phyloP scores from a whole-genome alignment of 30 jellyfish, hydroid and myxozoan species.

The Mastigias papua region DNA sequence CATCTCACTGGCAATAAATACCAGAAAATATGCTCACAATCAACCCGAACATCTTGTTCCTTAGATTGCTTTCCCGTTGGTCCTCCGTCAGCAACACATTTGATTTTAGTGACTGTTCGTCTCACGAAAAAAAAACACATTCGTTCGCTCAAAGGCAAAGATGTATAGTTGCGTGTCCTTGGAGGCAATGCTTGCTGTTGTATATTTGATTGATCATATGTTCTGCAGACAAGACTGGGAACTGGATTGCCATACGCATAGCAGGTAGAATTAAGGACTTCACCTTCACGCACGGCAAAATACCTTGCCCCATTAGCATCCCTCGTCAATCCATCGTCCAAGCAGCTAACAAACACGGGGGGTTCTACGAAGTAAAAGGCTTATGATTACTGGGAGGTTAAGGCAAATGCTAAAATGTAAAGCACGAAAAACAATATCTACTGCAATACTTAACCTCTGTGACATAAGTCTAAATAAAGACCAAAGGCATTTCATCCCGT shows the following conservation, averaged over 20 bases:
- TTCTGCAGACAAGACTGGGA: conserved; percentile 1
- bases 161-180: background rate
- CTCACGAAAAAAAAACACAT: background rate
- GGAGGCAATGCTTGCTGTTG: background rate
- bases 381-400: no score
- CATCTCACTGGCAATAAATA: no score
- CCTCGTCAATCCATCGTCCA: background rate
- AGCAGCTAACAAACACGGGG: background rate
- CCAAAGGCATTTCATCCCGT: no score
- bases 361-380: background rate
- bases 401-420: no score
- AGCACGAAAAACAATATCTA: no score
- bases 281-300: background rate
- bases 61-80: background rate
- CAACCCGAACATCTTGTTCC: background rate
- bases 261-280: conserved; percentile 5
- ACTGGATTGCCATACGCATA: conserved; percentile 17
- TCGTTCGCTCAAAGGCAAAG: background rate
- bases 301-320: no score
- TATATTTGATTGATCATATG: background rate
- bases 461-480: no score
- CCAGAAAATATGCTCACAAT: conserved; percentile 3
- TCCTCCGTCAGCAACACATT: conserved; percentile 38
- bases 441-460: no score
- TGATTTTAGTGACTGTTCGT: background rate